Conservation (phyloP, 1,140 invertebrate genomes). For the Palaemon carinicauda region DNA sequence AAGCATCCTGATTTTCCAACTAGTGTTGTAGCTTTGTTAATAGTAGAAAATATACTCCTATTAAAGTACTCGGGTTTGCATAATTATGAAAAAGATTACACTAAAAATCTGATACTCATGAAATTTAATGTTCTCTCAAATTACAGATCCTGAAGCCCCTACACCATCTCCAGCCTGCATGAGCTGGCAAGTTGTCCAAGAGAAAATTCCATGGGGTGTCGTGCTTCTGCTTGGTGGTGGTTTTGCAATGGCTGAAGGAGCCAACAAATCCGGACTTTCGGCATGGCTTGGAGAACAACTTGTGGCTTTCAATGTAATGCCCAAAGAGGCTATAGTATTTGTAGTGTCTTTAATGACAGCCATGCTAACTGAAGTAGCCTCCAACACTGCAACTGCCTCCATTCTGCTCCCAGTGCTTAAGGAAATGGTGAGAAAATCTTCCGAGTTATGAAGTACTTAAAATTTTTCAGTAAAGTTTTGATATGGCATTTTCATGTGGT, state of each 20-base stretch:
- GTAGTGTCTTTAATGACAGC: conserved; percentile 66
- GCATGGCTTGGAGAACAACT: conserved; percentile 74
- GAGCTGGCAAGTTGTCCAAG: conserved; percentile 64
- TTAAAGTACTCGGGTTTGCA: too few relatives aligned
- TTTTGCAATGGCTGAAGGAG: conserved; percentile 87
- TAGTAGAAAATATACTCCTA: too few relatives aligned
- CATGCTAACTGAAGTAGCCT: conserved; percentile 81
- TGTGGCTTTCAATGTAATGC: conserved; percentile 63
- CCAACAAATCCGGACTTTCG: conserved; percentile 76
- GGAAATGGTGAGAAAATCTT: conserved; percentile 71
- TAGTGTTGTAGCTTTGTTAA: too few relatives aligned
- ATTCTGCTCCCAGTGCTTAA: conserved; percentile 81
- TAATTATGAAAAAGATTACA: too few relatives aligned
- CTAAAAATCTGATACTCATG: too few relatives aligned
- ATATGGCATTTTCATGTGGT: too few relatives aligned
- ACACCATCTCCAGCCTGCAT: conserved; percentile 12
- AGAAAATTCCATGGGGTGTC: conserved; percentile 67
- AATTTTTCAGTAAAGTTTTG: too few relatives aligned
- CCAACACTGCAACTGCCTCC: conserved; percentile 85
- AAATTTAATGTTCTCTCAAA: too few relatives aligned
- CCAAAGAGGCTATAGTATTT: conserved; percentile 62
- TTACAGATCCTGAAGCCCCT: conserved; percentile 80
- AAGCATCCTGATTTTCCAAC: too few relatives aligned
- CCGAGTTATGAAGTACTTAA: too few relatives aligned
- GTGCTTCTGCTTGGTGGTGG: conserved; percentile 72